phyloP scores from a whole-genome alignment of 2,113 vertebrate species.

The human region GRCh38 chr3:16458001-16458500 shows the following conservation, averaged over 20 bases:
- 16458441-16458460: too few relatives aligned
- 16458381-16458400: neutral
- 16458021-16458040: neutral
- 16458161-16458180: neutral
- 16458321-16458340: neutral
- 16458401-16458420: neutral
- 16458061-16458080: neutral
- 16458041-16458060: neutral
- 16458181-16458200: neutral
- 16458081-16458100: neutral
- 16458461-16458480: neutral
- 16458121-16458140: neutral
- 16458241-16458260: neutral
- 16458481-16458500: neutral
- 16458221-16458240: neutral
- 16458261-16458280: neutral
- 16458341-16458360: neutral
- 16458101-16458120: neutral
- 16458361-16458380: accelerated
- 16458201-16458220: neutral
- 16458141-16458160: neutral
- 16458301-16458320: neutral
- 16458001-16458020: neutral
- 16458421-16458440: neutral
- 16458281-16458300: too few relatives aligned